These are phyloP conservation scores for Chrysocyon brachyurus DNA, from an alignment of 2,797 vertebrate genomes.

Conservation along the genomic window DNA sequence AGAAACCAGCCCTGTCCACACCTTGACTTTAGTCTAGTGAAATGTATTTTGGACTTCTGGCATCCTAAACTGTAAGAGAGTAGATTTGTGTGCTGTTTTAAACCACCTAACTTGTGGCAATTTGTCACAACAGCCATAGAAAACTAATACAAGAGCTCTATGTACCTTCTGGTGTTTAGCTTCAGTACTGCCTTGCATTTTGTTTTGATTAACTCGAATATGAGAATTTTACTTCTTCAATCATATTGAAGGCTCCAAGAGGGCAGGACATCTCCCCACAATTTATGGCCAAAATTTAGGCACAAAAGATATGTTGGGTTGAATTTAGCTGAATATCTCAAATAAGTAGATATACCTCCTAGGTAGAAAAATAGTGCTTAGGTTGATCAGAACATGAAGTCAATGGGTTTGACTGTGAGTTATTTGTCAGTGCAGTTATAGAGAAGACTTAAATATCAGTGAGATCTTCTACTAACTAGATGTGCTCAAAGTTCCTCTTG, in stretches of 20 bases:
- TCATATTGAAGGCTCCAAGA: neutral
- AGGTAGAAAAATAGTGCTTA: neutral
- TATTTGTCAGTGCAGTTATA: neutral
- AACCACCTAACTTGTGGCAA: neutral
- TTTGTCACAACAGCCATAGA: neutral
- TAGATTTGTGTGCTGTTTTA: neutral
- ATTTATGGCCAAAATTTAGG: neutral
- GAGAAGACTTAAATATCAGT: neutral
- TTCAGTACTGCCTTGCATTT: conserved; percentile 5
- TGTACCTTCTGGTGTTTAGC: neutral
- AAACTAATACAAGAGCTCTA: neutral
- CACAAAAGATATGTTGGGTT: neutral
- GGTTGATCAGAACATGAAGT: neutral
- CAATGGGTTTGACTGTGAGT: neutral
- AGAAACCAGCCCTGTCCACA: neutral
- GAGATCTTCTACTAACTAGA: neutral
- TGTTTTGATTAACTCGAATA: neutral
- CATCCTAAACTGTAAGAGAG: neutral
- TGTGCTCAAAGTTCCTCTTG: neutral
- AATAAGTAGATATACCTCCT: neutral
- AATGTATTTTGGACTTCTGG: neutral
- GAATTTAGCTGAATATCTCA: neutral
- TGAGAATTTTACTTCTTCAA: neutral
- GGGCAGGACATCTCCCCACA: neutral
- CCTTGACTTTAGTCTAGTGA: neutral